A percentile compares a stretch with the other conserved stretches of the same genome.
phyloP scores from a whole-genome alignment of 2,113 vertebrate genomes.

The Melanerpes aurifrons region DNA sequence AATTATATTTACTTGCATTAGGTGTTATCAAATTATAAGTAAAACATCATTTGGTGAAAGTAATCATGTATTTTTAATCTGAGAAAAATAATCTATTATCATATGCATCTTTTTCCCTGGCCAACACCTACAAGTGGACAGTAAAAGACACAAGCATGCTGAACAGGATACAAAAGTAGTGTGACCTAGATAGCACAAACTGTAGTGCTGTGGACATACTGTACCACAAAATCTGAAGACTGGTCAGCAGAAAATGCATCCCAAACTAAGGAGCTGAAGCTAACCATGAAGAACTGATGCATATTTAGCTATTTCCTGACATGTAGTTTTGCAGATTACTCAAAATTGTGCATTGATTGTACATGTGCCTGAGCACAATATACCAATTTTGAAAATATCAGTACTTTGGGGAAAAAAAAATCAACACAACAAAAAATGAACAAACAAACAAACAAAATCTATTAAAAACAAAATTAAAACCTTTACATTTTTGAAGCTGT shows the following conservation, averaged over 20 bases:
- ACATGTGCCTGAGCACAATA: neutral
- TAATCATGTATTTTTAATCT: neutral
- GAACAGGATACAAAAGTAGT: neutral
- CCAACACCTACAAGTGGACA: neutral
- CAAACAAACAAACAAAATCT: too few species aligned
- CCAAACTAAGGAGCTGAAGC: neutral
- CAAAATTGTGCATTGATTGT: neutral
- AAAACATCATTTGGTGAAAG: neutral
- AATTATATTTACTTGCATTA: neutral
- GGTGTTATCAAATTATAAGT: neutral
- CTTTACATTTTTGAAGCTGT: neutral
- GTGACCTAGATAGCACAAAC: neutral
- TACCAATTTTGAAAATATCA: neutral
- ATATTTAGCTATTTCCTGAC: neutral
- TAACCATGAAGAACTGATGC: neutral
- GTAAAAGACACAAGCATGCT: neutral
- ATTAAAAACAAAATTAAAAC: neutral
- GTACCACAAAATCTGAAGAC: neutral
- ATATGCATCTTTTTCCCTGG: neutral
- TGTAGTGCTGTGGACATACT: neutral
- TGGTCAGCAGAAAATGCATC: neutral
- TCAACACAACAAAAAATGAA: too few species aligned
- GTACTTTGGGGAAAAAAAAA: neutral
- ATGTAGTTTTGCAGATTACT: neutral
- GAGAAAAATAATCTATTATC: neutral